Percentiles rank a stretch among this genome's conserved stretches.
Evolutionary conservation across 2,113 vertebrate species (phyloP).

Genomic region (Deroptyus accipitrinus): DNA sequence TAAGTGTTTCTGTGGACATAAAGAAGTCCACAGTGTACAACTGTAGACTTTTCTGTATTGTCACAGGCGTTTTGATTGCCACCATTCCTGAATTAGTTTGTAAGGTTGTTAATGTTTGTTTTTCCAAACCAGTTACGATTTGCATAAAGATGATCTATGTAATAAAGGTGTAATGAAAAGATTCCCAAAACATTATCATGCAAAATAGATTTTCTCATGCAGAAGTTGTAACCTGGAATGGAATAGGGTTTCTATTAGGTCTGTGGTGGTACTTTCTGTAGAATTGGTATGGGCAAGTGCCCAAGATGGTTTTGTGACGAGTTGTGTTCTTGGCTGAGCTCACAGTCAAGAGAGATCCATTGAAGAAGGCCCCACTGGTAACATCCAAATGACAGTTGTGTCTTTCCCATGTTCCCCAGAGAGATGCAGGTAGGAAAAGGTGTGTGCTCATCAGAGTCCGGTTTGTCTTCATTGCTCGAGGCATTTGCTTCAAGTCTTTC

Average conservation of each 20-base stretch:
- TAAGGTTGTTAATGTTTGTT: neutral
- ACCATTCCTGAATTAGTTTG: neutral
- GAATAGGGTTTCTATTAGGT: neutral
- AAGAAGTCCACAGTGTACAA: neutral
- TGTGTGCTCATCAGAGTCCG: neutral
- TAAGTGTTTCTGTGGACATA: neutral
- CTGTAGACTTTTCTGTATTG: neutral
- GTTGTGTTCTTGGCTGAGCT: neutral
- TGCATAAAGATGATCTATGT: neutral
- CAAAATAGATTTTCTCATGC: neutral
- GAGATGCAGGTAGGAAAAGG: neutral
- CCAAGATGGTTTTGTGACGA: neutral
- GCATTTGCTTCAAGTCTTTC: neutral
- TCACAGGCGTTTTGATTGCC: neutral
- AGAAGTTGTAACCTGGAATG: neutral
- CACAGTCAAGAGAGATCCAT: too few species aligned
- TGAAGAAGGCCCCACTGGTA: neutral
- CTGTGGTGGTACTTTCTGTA: neutral
- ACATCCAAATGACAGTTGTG: accelerated
- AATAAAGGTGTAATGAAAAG: neutral
- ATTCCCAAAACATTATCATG: neutral
- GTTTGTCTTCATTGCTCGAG: neutral
- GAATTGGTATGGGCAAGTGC: too few species aligned
- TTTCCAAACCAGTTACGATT: neutral
- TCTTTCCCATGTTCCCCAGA: neutral